Evolutionary conservation across 2,888 invertebrate genomes (phyloP), one percentile per base, ranked within the genome.

Genomic region (Neoaliturus tenellus): DNA sequence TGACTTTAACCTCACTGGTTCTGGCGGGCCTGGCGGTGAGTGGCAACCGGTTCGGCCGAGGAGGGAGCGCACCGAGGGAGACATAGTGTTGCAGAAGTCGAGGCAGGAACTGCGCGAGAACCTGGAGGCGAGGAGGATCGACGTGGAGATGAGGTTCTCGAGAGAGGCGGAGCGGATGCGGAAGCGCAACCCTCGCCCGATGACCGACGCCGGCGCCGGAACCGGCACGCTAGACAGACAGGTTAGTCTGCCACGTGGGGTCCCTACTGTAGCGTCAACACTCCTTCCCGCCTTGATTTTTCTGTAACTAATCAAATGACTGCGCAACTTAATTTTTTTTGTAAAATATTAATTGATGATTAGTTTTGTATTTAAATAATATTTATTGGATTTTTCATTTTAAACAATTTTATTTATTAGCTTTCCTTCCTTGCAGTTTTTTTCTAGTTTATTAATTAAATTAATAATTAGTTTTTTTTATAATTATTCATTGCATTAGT

Each of bases 41-140:
- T 51, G 91, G 92, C 78, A 91, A 91, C 89, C 89, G n/a, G 87
- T 94, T 87, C 93, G 93, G 89, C 96, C 96, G 80, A 93, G 97
- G 89, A 93, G 97, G 89, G 97, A 97, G 93, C 96, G 96, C 92
- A 97, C 97, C 89, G 97, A 97, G 92, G 96, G 96, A 85, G 96
- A 96, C 91, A 96, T 97, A 90, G 94, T 96, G 88, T 93, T 96
- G 89, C 93, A 95, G 89, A 94, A 92, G 92, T 86, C 86, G 1
- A 93, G 89, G 92, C 93, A 89, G 92, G 93, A 88, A 90, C 91
- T 86, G 93, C 89, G 92, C 82, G 91, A 91, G 85, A 91, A 90
- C 86, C 88, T 92, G 86, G 91, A 91, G 85, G 91, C 91, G 20
- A 90, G 92, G 86, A 89, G 91, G 83, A 89, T 90, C 83, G 92